Conservation (phyloP, 92 coral and sea anemone species). For the Hydrozoanthus gracilis region DNA sequence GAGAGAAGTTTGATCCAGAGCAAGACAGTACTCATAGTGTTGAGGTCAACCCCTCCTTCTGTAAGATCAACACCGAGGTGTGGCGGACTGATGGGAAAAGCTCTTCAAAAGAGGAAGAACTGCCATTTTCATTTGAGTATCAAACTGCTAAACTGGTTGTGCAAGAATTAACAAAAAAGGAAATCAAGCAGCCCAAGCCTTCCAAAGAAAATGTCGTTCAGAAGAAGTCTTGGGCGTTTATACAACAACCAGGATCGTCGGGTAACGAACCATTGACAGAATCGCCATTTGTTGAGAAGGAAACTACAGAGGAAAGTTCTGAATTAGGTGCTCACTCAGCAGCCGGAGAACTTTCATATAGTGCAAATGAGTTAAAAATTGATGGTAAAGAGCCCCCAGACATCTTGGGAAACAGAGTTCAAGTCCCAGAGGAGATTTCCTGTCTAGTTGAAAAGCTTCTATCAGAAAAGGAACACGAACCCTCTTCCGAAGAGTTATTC, state of each 20-base stretch:
- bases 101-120: background rate
- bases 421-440: constrained; percentile 14
- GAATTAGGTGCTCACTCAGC: too few species aligned
- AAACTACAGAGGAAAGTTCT: too few species aligned
- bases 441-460: constrained; percentile 10
- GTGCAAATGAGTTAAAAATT: background rate
- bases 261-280: too few species aligned
- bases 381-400: background rate
- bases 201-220: too few species aligned
- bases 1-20: constrained; percentile 17
- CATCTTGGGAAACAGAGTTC: background rate
- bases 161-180: background rate
- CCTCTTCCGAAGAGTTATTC: background rate
- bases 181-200: too few species aligned
- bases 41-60: constrained; percentile 14
- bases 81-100: background rate
- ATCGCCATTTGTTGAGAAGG: too few species aligned
- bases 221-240: too few species aligned
- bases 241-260: background rate
- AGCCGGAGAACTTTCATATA: background rate
- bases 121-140: constrained; percentile 2
- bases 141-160: constrained; percentile 17
- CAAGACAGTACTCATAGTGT: constrained; percentile 23
- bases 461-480: background rate
- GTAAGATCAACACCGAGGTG: constrained; percentile 19